Conservation (phyloP, 2,797 vertebrate genomes). For the Oreochromis mossambicus region DNA sequence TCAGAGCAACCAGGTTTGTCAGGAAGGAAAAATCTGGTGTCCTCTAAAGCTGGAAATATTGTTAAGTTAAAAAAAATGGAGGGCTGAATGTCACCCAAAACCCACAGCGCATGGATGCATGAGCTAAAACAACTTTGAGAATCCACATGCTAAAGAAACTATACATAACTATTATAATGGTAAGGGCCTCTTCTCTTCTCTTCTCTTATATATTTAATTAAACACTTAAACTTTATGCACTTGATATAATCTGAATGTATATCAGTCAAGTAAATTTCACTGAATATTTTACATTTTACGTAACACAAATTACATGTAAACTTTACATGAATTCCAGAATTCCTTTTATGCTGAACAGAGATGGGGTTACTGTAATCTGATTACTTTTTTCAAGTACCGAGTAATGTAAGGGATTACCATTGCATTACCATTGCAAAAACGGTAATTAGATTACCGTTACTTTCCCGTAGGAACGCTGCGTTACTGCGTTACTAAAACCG, state of each 20-base stretch:
- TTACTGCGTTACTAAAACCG: no score
- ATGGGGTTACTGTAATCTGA: no score
- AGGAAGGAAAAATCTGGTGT: not conserved
- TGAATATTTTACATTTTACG: not conserved
- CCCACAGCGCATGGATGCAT: not conserved
- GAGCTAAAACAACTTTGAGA: not conserved
- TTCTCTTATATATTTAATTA: not conserved
- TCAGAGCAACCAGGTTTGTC: not conserved
- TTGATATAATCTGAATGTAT: not conserved
- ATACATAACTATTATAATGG: not conserved
- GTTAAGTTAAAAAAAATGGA: not conserved
- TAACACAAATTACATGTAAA: not conserved
- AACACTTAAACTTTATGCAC: not conserved
- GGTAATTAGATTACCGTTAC: no score
- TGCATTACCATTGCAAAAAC: no score
- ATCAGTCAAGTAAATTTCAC: not conserved
- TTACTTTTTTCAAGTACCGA: no score
- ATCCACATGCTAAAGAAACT: not conserved
- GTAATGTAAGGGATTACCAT: no score
- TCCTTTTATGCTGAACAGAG: not conserved
- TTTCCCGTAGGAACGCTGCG: no score
- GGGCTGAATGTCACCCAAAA: not conserved
- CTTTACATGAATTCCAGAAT: not conserved
- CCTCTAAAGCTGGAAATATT: not conserved
- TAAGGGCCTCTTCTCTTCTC: not conserved